These are phyloP conservation scores for Sabatieria punctata DNA, from an alignment of 2,888 invertebrate genomes.

Conservation along the genomic window DNA sequence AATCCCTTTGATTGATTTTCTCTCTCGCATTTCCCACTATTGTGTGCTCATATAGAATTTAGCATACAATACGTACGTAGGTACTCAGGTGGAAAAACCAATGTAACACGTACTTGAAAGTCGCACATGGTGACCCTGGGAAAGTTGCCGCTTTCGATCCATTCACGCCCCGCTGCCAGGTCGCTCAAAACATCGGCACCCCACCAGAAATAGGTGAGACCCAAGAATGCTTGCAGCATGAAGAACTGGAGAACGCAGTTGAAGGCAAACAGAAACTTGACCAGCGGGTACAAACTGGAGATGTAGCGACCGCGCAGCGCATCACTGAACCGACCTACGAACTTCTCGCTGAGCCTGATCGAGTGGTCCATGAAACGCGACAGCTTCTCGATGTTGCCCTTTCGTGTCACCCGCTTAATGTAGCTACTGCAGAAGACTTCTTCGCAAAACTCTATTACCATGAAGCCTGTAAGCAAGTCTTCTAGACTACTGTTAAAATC, in stretches of 20 bases:
- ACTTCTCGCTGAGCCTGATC: neutral
- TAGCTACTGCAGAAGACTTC: slow-evolving; percentile 22
- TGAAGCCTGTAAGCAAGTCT: no score
- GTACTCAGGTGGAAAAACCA: no score
- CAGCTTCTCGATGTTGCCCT: slow-evolving; percentile 20
- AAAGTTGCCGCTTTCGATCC: slow-evolving; percentile 28
- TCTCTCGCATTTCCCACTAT: no score
- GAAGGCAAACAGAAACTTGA: slow-evolving; percentile 22
- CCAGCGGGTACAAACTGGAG: slow-evolving; percentile 17
- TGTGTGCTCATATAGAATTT: no score
- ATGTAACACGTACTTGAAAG: slow-evolving; percentile 22
- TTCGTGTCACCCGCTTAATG: slow-evolving; percentile 21
- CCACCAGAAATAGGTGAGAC: slow-evolving; percentile 16
- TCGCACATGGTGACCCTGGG: slow-evolving; percentile 30
- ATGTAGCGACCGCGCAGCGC: slow-evolving; percentile 11
- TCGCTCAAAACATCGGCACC: slow-evolving; percentile 24
- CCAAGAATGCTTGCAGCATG: neutral
- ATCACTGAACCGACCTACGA: neutral
- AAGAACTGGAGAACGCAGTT: slow-evolving; percentile 21
- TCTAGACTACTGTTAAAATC: no score
- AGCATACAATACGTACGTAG: no score
- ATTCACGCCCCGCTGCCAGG: slow-evolving; percentile 22
- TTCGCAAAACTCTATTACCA: slow-evolving; percentile 24
- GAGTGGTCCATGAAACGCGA: slow-evolving; percentile 17
- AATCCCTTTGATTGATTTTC: no score